Evolutionary conservation across 1,140 invertebrate species (phyloP).

Genomic region (Musca vetustissima): DNA sequence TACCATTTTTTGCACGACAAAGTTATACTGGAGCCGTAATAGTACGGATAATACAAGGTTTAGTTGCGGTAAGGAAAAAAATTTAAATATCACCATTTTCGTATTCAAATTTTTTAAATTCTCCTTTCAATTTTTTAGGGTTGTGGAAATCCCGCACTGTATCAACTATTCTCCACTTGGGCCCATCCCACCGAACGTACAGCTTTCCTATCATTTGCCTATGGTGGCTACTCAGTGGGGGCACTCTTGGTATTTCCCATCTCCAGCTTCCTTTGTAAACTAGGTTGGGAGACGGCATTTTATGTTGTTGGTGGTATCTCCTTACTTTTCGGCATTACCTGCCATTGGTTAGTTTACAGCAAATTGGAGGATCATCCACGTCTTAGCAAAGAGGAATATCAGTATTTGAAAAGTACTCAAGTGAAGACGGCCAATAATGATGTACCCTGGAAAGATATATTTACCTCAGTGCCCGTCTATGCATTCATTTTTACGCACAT

Average conservation of each 20-base stretch:
- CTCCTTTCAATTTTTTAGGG: constrained; percentile 33
- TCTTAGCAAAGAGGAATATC: constrained; percentile 33
- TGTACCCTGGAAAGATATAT: constrained; percentile 40
- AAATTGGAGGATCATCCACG: constrained; percentile 44
- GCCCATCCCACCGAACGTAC: constrained; percentile 50
- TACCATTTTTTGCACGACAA: constrained; percentile 38
- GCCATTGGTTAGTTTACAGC: constrained; percentile 43
- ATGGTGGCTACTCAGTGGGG: constrained; percentile 42
- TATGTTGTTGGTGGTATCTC: constrained; percentile 39
- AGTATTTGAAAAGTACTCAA: constrained; percentile 32
- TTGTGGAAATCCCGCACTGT: constrained; percentile 43
- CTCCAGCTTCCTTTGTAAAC: constrained; percentile 36
- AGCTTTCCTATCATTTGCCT: constrained; percentile 43
- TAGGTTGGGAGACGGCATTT: constrained; percentile 40
- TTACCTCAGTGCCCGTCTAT: constrained; percentile 36
- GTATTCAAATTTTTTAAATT: not conserved
- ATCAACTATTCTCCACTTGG: constrained; percentile 48
- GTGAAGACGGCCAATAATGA: not conserved
- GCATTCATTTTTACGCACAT: constrained; percentile 47
- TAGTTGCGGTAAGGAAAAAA: constrained; percentile 37
- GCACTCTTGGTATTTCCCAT: constrained; percentile 42
- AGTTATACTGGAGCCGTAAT: constrained; percentile 33
- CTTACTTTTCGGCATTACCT: constrained; percentile 36
- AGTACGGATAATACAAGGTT: constrained; percentile 37
- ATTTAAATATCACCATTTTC: not conserved